Conservation (phyloP, 2,797 vertebrate genomes). For the Chelonia mydas region DNA sequence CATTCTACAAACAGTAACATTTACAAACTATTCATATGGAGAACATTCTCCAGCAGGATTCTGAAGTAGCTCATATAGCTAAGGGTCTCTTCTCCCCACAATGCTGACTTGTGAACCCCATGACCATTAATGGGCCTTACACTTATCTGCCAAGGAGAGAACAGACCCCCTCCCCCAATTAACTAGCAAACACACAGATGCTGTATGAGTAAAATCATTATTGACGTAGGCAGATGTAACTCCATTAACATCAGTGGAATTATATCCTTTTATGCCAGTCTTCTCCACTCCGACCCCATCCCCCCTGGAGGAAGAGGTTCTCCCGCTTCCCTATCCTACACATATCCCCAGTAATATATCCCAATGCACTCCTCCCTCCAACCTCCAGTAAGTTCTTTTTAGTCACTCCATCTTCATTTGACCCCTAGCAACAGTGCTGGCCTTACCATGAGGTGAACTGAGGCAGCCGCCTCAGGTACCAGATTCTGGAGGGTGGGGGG, state of each 20-base stretch:
- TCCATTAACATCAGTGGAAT: not conserved
- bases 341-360: not conserved
- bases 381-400: not conserved
- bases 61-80: not conserved
- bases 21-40: not conserved
- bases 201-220: not conserved
- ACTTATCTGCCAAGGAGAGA: not conserved
- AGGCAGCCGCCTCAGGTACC: too few relatives aligned
- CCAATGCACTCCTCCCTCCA: not conserved
- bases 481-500: too few relatives aligned
- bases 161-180: not conserved
- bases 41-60: not conserved
- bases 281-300: not conserved
- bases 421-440: not conserved
- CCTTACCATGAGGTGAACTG: too few relatives aligned
- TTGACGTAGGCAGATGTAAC: not conserved
- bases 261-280: not conserved
- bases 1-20: not conserved
- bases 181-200: not conserved
- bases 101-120: not conserved
- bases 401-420: not conserved
- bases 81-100: not conserved
- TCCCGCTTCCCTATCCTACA: not conserved
- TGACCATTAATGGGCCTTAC: not conserved
- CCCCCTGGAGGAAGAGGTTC: not conserved